Evolutionary conservation across 1,140 invertebrate species (phyloP), one percentile per base, ranked within the genome.

Genomic region (Macrobrachium rosenbergii): DNA sequence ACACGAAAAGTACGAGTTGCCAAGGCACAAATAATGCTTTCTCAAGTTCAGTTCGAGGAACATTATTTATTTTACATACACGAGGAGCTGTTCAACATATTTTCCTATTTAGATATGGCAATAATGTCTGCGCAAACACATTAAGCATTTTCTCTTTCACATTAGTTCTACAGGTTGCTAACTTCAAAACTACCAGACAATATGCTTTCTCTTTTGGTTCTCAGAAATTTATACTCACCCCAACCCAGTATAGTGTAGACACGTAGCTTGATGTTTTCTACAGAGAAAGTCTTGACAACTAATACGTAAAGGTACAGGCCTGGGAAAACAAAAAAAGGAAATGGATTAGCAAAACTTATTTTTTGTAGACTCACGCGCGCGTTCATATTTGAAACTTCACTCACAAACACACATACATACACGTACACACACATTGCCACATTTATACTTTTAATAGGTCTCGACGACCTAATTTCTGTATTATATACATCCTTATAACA

Each of bases 181-280:
- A n/a, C n/a, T n/a, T n/a, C n/a, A n/a, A n/a, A n/a, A n/a, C n/a
- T n/a, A n/a, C n/a, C 10, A 10, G 45, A 52, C 45, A 6, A 52
- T 52, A 52, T 6, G 5, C 45, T 6, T 6, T 52, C 45, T 52
- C 10, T 52, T 52, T 52, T 64, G 69, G n/a, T 73, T 16, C n/a
- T 11, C 21, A 23, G 14, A 23, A 21, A n/a, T 21, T 11, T 17
- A 7, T 52, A 77, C 75, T 77, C 19, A 77, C 75, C 75, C 75
- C 75, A 77, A 11, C 75, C 75, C 17, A 77, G n/a, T 17, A 77
- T 17, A n/a, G 75, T 77, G 43, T 77, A 77, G 37, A 77, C 21
- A 12, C 75, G 10, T 12, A 77, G 21, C 8, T 77, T 77, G 12
- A 77, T 58, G 14, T 77, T 77, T 45, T 58, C 75, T 21, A 76